Evolutionary conservation across 2,888 invertebrate species (phyloP), one percentile per base, ranked within the genome.

Genomic region (Phalangium opilio): DNA sequence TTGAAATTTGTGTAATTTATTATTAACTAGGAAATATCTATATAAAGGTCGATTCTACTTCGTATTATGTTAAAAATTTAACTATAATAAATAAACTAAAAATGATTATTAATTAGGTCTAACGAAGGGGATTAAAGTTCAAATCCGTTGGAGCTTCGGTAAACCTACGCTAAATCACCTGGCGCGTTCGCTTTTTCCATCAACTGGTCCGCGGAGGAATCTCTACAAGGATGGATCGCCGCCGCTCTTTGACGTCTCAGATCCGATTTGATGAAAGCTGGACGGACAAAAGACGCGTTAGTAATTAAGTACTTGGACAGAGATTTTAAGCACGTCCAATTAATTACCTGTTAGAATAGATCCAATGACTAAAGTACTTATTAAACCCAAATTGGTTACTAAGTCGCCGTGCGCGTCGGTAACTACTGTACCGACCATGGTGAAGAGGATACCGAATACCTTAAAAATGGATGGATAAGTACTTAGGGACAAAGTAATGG

Each of bases 301-400:
- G n/a, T n/a, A n/a, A n/a, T n/a, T n/a, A n/a, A n/a, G n/a, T n/a
- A n/a, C n/a, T n/a, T n/a, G n/a, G n/a, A n/a, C n/a, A n/a, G n/a
- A n/a, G n/a, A n/a, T n/a, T n/a, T n/a, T n/a, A n/a, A n/a, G n/a
- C n/a, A 34, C 4, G 12, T 34, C 4, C 14, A 47, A 57, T 57
- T 52, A 70, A 70, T 57, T 52, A 70, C 70, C 64, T 11, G 93
- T 90, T 62, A 91, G 73, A 50, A 79, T 69, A 0, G 81, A 75
- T 10, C 95, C 95, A 0, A 81, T 48, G 0, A 81, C 73, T n/a
- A 96, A 73, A 54, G 81, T 75, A 0, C 70, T 70, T 51, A 81
- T 81, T 63, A 93, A 77, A 2, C 76, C 73, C 1, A 86, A 70
- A 66, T 93, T 95, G 8, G 91, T 83, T 68, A 79, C 79, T 55